Base-by-base conservation (phyloP, 2,888 invertebrate species). In the Tiliacea citrago region DNA sequence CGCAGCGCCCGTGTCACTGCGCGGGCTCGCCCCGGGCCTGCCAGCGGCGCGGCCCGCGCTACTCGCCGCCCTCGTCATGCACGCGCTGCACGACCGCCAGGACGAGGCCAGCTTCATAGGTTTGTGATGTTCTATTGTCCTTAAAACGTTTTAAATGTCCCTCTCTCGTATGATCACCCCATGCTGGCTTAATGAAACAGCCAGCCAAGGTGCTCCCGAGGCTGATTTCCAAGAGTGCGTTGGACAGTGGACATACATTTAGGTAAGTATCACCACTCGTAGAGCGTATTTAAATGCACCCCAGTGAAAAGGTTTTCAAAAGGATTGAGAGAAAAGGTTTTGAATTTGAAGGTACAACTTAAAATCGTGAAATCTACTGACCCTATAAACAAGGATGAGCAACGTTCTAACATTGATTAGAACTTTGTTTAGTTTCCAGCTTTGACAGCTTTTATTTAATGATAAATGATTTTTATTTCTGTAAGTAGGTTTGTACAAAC, bases 41-140 rank as follows among this genome's bases (percentile, higher is more conserved):
- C 96, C 97, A 88, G 96, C 97, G 88, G 97, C 97, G 96, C 97
- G 97, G 87, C 95, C 96, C 81, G 97, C 95, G 91, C 96, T 94
- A 88, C 96, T 96, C 86, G 95, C 95, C 85, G 94, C 96, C 73
- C 93, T 96, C 90, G 96, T 96, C 95, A 96, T 96, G 96, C 96
- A 96, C 89, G 96, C 96, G 58, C 91, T 96, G 84, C 97, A 96
- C 84, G 93, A 94, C 84, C 91, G 93, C 83, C 95, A 95, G 87
- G 96, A 97, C 88, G 97, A 97, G 89, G 97, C 97, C 93, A 97
- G 97, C 92, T 97, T 97, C 93, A 96, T 97, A 93, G 97, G 97
- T 97, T 82, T 8, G 73, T 72, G 47, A 12, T 68, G 45, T 21
- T 6, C 8, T 5, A n/a, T 13, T n/a, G n/a, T 18, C 13, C 29